Evolutionary conservation across 2,888 invertebrate species (phyloP), one percentile per base, ranked within the genome.

Genomic region (Amphiduros pacificus): DNA sequence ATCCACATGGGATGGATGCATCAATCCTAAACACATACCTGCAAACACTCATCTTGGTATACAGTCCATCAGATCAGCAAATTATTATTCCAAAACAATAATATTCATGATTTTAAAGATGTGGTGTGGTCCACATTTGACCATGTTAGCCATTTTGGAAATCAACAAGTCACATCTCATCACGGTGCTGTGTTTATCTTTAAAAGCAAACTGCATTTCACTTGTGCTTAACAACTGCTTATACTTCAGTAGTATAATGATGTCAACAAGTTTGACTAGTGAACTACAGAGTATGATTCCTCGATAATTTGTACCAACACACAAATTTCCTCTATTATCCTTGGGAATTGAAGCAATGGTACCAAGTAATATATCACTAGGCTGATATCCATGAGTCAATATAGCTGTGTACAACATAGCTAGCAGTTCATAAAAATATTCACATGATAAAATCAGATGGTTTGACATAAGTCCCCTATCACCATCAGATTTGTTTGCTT

Each of bases 311-410:
- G 22, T 22, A 2, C n/a, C 22, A 29, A 22, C 6, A 32, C 31
- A 31, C 5, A 29, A 2, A 22, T 28, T 31, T n/a, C 32, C 32
- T 17, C 29, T 28, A 17, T 29, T 53, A 29, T 53, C 22, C 20
- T 53, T 53, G 17, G 53, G 53, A 6, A 53, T 53, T 5, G 28
- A n/a, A 22, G 20, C 32, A 11, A 53, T 32, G 2, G 27, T 29
- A 28, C 31, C 22, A 17, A n/a, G 27, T 26, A 32, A 28, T n/a
- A 53, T n/a, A 5, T 53, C 31, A 17, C 17, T n/a, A 28, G 53
- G 53, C 28, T 32, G 32, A 53, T 53, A 53, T 29, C 53, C 53
- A 53, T 53, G 53, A 5, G 53, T 20, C 6, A 29, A 22, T 17
- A 53, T 29, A 29, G 53, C 28, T 29, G 31, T 53, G 4, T 24